These are phyloP conservation scores for Tipula confusa DNA, from an alignment of 2,888 invertebrate species.

Conservation along the genomic window DNA sequence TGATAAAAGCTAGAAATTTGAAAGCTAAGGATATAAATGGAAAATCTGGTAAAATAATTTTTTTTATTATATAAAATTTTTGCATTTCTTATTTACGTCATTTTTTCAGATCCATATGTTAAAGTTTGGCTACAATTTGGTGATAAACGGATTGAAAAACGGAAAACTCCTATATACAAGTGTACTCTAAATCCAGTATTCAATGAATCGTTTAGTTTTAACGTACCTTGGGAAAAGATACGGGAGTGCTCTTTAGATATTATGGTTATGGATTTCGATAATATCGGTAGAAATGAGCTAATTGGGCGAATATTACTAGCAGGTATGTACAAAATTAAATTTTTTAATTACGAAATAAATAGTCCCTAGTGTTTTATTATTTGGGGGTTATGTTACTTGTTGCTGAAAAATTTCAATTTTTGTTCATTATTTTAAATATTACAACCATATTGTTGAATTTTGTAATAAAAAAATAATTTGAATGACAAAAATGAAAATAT, in stretches of 20 bases:
- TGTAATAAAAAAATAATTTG: no score
- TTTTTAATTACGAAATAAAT: no score
- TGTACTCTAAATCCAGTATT: conserved; percentile 93
- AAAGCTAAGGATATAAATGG: conserved; percentile 97
- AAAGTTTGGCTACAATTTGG: conserved; percentile 96
- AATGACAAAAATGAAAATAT: no score
- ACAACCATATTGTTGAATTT: no score
- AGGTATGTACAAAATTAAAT: conserved; percentile 60
- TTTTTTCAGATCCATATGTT: conserved; percentile 90
- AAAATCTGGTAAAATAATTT: conserved; percentile 69
- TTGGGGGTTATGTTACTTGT: no score
- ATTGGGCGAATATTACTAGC: conserved; percentile 90
- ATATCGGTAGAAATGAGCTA: conserved; percentile 88
- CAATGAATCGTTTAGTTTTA: conserved; percentile 93
- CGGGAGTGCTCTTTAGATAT: conserved; percentile 90
- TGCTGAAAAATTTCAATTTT: no score
- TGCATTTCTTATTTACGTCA: background rate
- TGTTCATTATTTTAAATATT: no score
- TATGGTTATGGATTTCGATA: conserved; percentile 96
- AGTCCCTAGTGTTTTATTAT: no score
- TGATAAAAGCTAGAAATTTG: conserved; percentile 88
- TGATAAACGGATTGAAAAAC: conserved; percentile 90
- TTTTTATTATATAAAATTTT: background rate
- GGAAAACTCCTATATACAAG: conserved; percentile 91
- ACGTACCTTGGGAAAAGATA: conserved; percentile 96